Evolutionary conservation across 2,113 vertebrate species (phyloP).

Genomic region (Gopherus evgoodei): DNA sequence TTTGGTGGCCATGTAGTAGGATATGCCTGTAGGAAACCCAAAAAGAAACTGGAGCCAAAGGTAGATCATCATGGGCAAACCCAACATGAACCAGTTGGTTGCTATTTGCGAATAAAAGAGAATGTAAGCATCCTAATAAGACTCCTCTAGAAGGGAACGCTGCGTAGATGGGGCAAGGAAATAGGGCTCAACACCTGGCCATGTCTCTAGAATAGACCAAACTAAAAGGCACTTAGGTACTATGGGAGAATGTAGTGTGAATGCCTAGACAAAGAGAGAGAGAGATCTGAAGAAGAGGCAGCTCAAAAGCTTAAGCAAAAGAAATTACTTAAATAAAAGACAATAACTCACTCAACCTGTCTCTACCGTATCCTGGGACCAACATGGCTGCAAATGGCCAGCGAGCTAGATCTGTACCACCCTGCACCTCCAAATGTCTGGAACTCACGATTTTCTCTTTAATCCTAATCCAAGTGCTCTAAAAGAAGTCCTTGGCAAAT

Average conservation of each 20-base stretch:
- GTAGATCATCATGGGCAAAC: neutral
- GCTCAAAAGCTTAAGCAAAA: neutral
- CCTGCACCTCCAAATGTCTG: neutral
- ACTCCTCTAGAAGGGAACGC: neutral
- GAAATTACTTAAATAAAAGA: neutral
- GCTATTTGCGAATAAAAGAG: neutral
- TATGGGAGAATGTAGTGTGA: neutral
- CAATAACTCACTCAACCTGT: neutral
- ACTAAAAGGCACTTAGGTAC: neutral
- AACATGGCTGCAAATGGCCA: neutral
- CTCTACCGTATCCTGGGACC: neutral
- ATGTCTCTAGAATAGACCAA: neutral
- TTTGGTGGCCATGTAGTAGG: neutral
- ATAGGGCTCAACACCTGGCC: neutral
- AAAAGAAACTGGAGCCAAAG: neutral
- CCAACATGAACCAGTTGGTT: neutral
- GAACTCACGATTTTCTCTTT: neutral
- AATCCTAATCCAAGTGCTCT: neutral
- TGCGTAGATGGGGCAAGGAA: neutral
- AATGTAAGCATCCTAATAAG: neutral
- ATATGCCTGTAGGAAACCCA: neutral
- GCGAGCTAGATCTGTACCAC: neutral
- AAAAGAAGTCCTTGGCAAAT: neutral
- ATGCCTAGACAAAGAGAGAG: neutral
- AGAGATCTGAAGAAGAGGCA: too few species aligned